Evolutionary conservation across 2,888 invertebrate species (phyloP).

Genomic region (Nebria salina): DNA sequence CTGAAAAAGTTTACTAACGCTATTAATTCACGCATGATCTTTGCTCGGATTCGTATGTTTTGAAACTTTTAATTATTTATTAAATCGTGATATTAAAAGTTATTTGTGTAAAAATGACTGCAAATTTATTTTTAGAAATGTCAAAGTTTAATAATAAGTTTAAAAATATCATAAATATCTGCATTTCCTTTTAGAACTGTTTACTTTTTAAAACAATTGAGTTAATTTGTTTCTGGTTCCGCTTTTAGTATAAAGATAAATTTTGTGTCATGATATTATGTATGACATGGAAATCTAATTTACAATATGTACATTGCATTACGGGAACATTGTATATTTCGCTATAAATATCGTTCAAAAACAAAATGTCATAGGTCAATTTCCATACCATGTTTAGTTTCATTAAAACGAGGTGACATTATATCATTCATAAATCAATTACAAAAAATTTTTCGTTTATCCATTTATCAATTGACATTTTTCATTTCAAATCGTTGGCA

Average conservation of each 20-base stretch:
- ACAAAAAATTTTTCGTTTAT: not conserved
- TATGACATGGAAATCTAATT: not conserved
- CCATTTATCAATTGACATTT: not conserved
- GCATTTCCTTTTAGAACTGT: constrained; percentile 9
- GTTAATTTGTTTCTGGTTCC: not conserved
- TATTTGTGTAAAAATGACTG: not conserved
- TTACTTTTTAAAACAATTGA: not conserved
- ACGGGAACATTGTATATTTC: not conserved
- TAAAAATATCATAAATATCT: constrained; percentile 19
- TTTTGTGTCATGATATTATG: not conserved
- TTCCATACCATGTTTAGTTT: not conserved
- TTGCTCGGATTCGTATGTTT: not conserved
- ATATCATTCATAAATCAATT: not conserved
- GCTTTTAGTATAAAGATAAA: not conserved
- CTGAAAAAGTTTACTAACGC: not conserved
- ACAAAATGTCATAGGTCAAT: not conserved
- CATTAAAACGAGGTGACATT: not conserved
- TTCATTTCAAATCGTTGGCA: no score
- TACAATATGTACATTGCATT: constrained; percentile 1
- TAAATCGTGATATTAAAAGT: not conserved
- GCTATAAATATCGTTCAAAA: not conserved
- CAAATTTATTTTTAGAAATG: not conserved
- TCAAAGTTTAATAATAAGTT: not conserved
- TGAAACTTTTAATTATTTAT: not conserved
- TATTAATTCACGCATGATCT: not conserved